Conservation (phyloP, 2,888 invertebrate species). For the Dioctria linearis region DNA sequence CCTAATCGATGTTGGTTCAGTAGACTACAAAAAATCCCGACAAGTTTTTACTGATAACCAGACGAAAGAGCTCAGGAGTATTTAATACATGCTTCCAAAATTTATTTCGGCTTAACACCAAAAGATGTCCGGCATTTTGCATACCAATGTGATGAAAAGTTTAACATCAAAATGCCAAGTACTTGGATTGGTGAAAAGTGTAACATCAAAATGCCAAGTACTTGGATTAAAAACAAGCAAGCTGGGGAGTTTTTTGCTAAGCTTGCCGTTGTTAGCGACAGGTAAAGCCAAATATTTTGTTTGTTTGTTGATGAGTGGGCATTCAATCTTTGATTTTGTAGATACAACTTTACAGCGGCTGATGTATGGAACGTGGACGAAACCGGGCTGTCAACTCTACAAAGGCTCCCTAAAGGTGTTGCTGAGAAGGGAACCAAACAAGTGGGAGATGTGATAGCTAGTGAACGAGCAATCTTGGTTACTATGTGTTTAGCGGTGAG, state of each 20-base stretch:
- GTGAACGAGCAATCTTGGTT: conserved; percentile 44
- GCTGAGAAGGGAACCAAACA: conserved; percentile 29
- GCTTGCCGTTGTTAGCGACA: not conserved
- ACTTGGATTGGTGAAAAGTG: not conserved
- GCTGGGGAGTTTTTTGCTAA: too few relatives aligned
- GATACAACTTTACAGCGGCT: conserved; percentile 9
- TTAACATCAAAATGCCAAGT: too few relatives aligned
- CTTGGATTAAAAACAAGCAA: too few relatives aligned
- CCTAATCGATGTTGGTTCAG: not conserved
- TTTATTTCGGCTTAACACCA: conserved; percentile 4
- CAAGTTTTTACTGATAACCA: not conserved
- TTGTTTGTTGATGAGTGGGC: not conserved
- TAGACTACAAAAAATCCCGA: not conserved
- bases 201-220: too few relatives aligned
- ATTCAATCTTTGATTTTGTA: not conserved
- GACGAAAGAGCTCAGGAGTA: not conserved
- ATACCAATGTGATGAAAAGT: too few relatives aligned
- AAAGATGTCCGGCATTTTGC: not conserved
- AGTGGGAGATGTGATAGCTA: not conserved
- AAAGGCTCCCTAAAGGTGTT: conserved; percentile 24
- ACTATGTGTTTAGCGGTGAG: conserved; percentile 45
- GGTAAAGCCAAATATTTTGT: not conserved
- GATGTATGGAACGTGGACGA: conserved; percentile 54
- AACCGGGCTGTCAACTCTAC: conserved; percentile 45
- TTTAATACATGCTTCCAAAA: not conserved